Evolutionary conservation across 1,140 invertebrate genomes (phyloP).

Genomic region (Ostrea edulis): DNA sequence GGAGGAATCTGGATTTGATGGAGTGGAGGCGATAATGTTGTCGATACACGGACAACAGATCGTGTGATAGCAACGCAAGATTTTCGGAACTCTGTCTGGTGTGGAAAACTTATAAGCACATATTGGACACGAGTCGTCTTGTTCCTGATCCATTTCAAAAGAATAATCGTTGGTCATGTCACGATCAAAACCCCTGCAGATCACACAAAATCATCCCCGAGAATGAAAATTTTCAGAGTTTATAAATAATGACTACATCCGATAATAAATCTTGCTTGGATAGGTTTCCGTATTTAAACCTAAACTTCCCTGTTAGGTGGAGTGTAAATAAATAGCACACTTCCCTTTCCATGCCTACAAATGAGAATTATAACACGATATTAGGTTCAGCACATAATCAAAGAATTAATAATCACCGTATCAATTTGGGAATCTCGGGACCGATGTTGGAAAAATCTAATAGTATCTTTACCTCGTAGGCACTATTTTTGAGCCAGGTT

Average conservation of each 20-base stretch:
- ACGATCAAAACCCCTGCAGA: neutral
- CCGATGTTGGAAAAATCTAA: too few relatives aligned
- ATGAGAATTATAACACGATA: too few relatives aligned
- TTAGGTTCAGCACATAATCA: too few relatives aligned
- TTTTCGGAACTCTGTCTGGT: conserved; percentile 6
- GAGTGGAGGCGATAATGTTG: conserved; percentile 2
- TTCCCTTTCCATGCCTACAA: too few relatives aligned
- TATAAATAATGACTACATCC: neutral
- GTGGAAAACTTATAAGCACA: conserved; percentile 14
- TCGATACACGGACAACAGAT: conserved; percentile 12
- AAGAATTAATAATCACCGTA: too few relatives aligned
- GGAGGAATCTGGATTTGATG: neutral
- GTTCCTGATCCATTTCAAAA: neutral
- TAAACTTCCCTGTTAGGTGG: too few relatives aligned
- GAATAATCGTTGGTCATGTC: neutral
- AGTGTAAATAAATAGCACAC: too few relatives aligned
- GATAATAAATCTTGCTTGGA: too few relatives aligned
- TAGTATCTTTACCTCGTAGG: too few relatives aligned
- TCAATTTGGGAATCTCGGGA: too few relatives aligned
- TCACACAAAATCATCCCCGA: neutral
- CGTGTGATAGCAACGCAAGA: neutral
- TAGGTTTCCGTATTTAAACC: too few relatives aligned
- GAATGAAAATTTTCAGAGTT: neutral
- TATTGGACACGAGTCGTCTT: neutral
- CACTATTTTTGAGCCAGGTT: too few relatives aligned